Base-by-base conservation (phyloP, 2,113 vertebrate species). In the Excalfactoria chinensis region DNA sequence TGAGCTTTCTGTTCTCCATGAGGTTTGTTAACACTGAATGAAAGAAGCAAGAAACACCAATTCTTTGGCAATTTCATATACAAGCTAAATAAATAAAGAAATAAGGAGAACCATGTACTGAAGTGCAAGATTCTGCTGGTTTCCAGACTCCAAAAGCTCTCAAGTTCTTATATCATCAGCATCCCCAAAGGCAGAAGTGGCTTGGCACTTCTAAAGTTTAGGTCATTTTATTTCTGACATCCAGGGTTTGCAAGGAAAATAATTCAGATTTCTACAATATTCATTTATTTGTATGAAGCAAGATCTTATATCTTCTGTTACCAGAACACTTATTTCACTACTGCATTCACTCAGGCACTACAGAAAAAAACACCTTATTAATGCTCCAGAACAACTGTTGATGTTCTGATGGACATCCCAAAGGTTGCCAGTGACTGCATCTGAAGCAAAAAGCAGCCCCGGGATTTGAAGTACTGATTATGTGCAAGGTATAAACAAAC, bases 351-450 rank as follows among this genome's bases (percentile, higher is more conserved):
- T 49, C 80, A 68, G 69, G 69, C 0, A 1, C 48, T 51, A 14
- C 51, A 53, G 51, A 53, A 56, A 80, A 80, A 56, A 78, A 80
- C 82, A 35, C 51, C 44, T 74, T 71, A 55, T 6, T 71, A 89
- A 71, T 22, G 17, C 58, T 93, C 62, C 79, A 84, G 77, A 95
- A 88, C 84, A 90, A 95, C 64, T 86, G 87, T 37, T 71, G 87
- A 40, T 89, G 67, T 86, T 74, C 58, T 67, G 41, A 67, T 44
- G 94, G 70, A 90, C 77, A 92, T 95, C 49, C 19, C 41, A 60
- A 89, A 78, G 74, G 81, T 75, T 89, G 22, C 77, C 79, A 95
- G 63, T 84, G 91, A 93, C 70, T 53, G 25, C 8, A 48, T 1
- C 0, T 69, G 90, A 83, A 40, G 34, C n/a, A 80, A 80, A 91